Base-by-base conservation (phyloP, 1,140 invertebrate genomes). In the Sipha flava region DNA sequence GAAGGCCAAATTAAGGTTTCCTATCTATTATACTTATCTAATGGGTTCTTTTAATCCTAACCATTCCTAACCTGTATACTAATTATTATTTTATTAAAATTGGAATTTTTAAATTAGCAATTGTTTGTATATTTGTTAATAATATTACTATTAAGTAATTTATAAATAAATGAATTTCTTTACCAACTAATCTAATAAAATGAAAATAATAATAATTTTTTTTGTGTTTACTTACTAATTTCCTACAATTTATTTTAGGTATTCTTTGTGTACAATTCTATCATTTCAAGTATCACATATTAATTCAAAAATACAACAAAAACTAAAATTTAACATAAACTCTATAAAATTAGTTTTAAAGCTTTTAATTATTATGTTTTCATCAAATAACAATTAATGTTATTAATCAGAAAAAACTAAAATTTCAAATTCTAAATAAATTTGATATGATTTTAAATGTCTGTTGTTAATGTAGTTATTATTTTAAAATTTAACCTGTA, bases 1-100 rank as follows among this genome's bases (percentile, higher is more conserved):
- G 93, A 95, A 80, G 89, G 88, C 75, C 87, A 89, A 86, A 87
- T 88, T 40, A 90, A 90, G 88, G 89, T 90, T 75, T 81, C n/a
- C n/a, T 45, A 47, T 54, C 40, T 29, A n/a, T n/a, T n/a, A 43
- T 12, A 66, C 4, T 43, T 64, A 62, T 31, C 9, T 37, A 37
- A 26, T 40, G 54, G 79, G 14, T 79, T 57, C 9, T 34, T 21
- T 18, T 68, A 26, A 26, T 80, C 43, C 43, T 79, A 66, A 26
- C 49, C 34, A 57, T 54, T 75, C 31, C 49, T 75, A 54, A 73
- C 47, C n/a, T 34, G 29, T 31, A 9, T n/a, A 72, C 26, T 49
- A 72, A 72, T 66, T 10, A 40, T 66, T 54, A 54, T 12, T 40
- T 40, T 14, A 62, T 34, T 23, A 23, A 66, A n/a, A n/a, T n/a